Base-by-base conservation (phyloP, 2,888 invertebrate genomes). In the Synanthedon andrenaeformis region DNA sequence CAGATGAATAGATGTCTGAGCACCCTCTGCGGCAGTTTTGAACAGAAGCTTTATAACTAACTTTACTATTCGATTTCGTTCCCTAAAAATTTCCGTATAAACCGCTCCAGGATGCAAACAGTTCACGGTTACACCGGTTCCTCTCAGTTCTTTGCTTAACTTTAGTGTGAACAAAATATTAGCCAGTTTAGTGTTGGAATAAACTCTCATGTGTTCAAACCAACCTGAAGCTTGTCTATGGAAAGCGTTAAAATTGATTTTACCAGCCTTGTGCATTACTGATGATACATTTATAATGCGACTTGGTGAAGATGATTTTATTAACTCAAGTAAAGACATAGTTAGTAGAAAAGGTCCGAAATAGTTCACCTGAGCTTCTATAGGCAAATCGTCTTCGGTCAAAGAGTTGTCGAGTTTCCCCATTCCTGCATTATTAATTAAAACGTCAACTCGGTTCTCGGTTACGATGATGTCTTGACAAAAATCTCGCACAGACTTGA, bases 311-410 rank as follows among this genome's bases (percentile, higher is more conserved):
- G 93, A 91, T 56, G 88, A 86, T 74, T 92, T 93, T 57, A 95
- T 66, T 35, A 94, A 72, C 72, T 93, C 94, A 57, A 95, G 89
- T 10, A 98, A 85, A 13, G 96, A 88, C 72, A 94, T 93, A 0
- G 96, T 97, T 14, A 97, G 88, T 48, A 97, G 85, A 74, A 96
- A 97, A 13, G 96, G 96, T 0, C 96, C 96, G 74, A 94, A 95
- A 69, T 97, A 93, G 75, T 97, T 97, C 2, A 96, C 93, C 23
- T 94, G 96, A 90, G 94, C 93, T 14, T 94, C 96, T 62, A 92
- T 77, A 65, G 97, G 96, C 53, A 97, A 78, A 1, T 93, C 93
- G 69, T 97, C 96, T 68, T 91, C 91, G 19, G 94, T 93, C 56
- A 90, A 87, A 35, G 88, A 89, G 56, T 89, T 90, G 19, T 87